Evolutionary conservation across 2,888 invertebrate species (phyloP).

Genomic region (Disparrhopalites patrizii): DNA sequence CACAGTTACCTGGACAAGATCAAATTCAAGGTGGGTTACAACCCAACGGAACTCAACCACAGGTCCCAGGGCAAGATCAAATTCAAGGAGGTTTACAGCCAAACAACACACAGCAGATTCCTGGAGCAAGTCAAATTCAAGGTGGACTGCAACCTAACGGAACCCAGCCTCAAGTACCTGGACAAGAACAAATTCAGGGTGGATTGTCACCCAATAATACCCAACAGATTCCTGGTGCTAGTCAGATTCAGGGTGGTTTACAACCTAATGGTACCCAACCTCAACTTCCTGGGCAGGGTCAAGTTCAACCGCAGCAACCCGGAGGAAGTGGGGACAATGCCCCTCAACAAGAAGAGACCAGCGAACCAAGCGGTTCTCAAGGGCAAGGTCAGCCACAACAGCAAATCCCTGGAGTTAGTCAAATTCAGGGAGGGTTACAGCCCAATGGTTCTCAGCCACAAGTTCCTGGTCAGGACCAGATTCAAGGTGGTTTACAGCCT

Average conservation of each 20-base stretch:
- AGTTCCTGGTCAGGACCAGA: slow-evolving; percentile 9
- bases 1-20: not conserved
- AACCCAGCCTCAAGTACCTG: too few species aligned
- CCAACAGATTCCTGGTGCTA: too few species aligned
- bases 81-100: not conserved
- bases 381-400: too few species aligned
- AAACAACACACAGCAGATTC: not conserved
- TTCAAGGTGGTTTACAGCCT: not conserved
- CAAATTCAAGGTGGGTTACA: slow-evolving; percentile 11
- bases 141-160: not conserved
- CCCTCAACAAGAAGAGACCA: too few species aligned
- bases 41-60: not conserved
- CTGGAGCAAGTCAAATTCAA: slow-evolving; percentile 16
- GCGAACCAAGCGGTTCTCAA: too few species aligned
- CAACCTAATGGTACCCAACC: slow-evolving; percentile 12
- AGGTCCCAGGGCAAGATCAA: not conserved
- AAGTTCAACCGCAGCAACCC: not conserved
- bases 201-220: not conserved
- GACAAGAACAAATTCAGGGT: slow-evolving; percentile 24
- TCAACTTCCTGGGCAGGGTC: too few species aligned
- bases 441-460: not conserved
- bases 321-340: too few species aligned
- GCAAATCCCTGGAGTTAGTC: not conserved
- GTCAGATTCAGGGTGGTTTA: not conserved
- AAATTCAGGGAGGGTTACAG: not conserved